These are phyloP conservation scores for Tamias sibiricus DNA, from an alignment of 2,113 vertebrate species.

Conservation along the genomic window DNA sequence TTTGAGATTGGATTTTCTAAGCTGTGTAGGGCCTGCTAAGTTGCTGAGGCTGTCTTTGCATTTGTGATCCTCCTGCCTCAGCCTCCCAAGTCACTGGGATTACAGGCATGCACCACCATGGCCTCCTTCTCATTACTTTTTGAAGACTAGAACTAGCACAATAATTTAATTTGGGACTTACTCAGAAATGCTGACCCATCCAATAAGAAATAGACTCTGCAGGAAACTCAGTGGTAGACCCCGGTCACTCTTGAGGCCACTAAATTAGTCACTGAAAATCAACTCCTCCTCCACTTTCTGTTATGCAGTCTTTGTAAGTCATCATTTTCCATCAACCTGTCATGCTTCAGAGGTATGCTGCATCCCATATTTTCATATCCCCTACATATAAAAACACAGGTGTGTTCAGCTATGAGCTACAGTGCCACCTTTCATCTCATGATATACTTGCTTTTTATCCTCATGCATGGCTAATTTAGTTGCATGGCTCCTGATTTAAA, in stretches of 20 bases:
- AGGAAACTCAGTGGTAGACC: no score
- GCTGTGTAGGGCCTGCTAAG: no score
- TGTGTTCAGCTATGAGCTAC: not conserved
- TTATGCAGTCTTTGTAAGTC: not conserved
- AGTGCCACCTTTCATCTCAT: not conserved
- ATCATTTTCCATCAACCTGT: not conserved
- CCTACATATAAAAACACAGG: no score
- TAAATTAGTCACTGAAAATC: not conserved
- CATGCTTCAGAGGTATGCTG: not conserved
- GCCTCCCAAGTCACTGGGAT: no score
- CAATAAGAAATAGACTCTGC: not conserved
- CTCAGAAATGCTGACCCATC: not conserved
- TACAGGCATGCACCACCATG: no score
- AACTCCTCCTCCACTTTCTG: not conserved
- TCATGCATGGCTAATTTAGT: not conserved
- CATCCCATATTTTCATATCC: not conserved
- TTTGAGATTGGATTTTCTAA: no score
- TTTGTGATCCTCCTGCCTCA: no score
- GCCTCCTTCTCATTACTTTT: not conserved
- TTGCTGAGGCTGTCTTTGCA: no score
- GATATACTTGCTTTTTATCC: not conserved
- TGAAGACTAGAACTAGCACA: not conserved
- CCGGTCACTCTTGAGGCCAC: not conserved
- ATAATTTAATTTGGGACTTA: not conserved
- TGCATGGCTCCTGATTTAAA: not conserved